Percentiles rank a stretch among this genome's conserved stretches.
phyloP scores from a whole-genome alignment of 2,888 invertebrate genomes.

The Blastobasis lacticolella region DNA sequence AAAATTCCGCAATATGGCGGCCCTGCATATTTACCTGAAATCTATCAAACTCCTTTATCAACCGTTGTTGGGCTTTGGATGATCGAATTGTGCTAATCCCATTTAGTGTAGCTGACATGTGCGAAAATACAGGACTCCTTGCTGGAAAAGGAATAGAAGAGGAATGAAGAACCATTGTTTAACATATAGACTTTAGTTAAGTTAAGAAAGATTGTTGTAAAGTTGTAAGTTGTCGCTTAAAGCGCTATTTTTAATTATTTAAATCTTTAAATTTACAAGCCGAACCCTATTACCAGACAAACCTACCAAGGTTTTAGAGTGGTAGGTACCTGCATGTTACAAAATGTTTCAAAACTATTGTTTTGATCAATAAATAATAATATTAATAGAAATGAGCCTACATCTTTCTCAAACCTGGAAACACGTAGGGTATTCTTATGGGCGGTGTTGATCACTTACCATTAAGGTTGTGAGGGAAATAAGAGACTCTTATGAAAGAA shows the following conservation, averaged over 20 bases:
- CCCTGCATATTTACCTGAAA: conserved; percentile 69
- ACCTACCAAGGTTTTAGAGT: neutral
- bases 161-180: neutral
- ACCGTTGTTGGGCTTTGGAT: conserved; percentile 80
- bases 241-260: no score
- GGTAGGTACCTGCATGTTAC: no score
- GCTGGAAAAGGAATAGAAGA: conserved; percentile 61
- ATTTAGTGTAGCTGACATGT: conserved; percentile 88
- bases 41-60: conserved; percentile 83
- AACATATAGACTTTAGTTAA: neutral
- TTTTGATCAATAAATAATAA: neutral
- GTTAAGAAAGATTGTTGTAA: neutral
- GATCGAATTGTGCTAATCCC: conserved; percentile 92
- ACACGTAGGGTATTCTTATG: no score
- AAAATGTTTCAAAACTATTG: no score
- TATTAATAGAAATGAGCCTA: no score
- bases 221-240: no score
- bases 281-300: no score
- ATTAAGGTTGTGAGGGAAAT: no score
- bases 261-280: neutral
- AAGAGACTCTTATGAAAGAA: no score
- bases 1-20: no score
- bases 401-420: no score
- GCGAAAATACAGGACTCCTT: conserved; percentile 93
- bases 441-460: no score